Percentiles rank a stretch among this genome's conserved stretches.
Evolutionary conservation across 2,888 invertebrate genomes (phyloP).

Genomic region (Netelia melanura): DNA sequence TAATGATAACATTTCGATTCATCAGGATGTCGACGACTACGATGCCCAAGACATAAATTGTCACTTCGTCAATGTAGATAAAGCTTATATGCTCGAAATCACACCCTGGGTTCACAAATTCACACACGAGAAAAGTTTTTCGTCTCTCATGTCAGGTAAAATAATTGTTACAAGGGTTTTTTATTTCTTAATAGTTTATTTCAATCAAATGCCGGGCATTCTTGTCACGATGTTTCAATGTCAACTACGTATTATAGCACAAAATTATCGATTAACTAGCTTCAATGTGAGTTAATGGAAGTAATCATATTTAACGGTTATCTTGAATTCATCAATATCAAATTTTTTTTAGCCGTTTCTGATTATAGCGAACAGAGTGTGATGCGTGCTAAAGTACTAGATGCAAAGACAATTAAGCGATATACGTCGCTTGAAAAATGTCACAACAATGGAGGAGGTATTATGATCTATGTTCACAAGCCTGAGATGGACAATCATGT

Average conservation of each 20-base stretch:
- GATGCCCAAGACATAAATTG: conserved; percentile 72
- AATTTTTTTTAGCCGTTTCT: conserved; percentile 71
- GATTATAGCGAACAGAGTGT: conserved; percentile 72
- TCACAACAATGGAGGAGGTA: conserved; percentile 71
- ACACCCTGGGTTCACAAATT: conserved; percentile 72
- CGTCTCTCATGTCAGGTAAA: conserved; percentile 74
- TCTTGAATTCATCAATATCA: not conserved
- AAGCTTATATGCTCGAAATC: conserved; percentile 72
- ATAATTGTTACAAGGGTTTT: not conserved
- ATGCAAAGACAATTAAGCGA: conserved; percentile 50
- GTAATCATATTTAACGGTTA: not conserved
- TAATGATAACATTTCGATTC: not conserved
- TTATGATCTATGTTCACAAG: conserved; percentile 71
- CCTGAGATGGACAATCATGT: conserved; percentile 36
- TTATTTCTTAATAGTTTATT: not conserved
- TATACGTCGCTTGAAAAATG: conserved; percentile 65
- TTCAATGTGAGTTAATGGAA: not conserved
- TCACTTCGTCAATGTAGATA: conserved; percentile 69
- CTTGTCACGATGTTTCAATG: not conserved
- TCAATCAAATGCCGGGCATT: not conserved
- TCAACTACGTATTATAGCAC: not conserved
- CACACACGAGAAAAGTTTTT: conserved; percentile 72
- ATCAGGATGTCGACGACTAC: conserved; percentile 52
- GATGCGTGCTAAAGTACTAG: conserved; percentile 69
- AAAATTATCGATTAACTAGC: not conserved